These are phyloP conservation scores for Babylonia areolata DNA, from an alignment of 1,140 invertebrate genomes.

Conservation along the genomic window DNA sequence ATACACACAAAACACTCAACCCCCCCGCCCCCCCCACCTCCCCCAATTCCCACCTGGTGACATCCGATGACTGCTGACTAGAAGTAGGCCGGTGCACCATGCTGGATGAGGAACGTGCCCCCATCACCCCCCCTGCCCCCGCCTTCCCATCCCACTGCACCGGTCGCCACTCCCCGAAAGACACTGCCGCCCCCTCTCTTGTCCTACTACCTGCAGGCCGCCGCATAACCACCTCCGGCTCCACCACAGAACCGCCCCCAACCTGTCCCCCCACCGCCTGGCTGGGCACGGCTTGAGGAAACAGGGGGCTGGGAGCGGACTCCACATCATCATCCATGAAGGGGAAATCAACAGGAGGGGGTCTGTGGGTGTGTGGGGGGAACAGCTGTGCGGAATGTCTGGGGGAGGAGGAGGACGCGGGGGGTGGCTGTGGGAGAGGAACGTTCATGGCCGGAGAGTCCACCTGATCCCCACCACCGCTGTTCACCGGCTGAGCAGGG, in stretches of 20 bases:
- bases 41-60: background rate
- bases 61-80: background rate
- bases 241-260: too few species aligned
- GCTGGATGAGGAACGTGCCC: background rate
- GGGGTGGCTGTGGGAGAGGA: background rate
- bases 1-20: background rate
- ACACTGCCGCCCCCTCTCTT: background rate
- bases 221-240: background rate
- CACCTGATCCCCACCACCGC: background rate
- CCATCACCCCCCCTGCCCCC: background rate
- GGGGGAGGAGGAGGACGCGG: background rate
- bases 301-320: background rate
- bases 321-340: slow-evolving; percentile 24
- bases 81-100: background rate
- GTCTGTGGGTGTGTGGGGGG: background rate
- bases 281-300: slow-evolving; percentile 29
- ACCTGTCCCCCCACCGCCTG: background rate
- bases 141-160: background rate
- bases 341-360: background rate
- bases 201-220: background rate
- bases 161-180: slow-evolving; percentile 2
- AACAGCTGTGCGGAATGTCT: background rate
- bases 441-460: background rate
- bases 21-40: too few species aligned
- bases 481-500: too few species aligned